Base-by-base conservation (phyloP, 2,888 invertebrate species). In the Drosophila paramelanica region DNA sequence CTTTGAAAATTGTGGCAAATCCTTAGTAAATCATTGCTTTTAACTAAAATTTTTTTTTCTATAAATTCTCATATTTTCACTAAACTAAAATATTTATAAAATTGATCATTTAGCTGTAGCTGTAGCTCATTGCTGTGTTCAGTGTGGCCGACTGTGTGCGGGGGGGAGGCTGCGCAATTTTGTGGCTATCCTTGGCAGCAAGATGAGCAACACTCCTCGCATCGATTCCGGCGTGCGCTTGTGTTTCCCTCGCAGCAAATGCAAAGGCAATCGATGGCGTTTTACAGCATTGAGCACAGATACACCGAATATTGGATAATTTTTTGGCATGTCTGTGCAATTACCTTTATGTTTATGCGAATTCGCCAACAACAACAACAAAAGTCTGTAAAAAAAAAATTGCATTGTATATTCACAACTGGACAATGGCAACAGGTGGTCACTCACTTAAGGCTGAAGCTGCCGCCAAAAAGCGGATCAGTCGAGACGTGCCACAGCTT, bases 321-420 rank as follows among this genome's bases (percentile, higher is more conserved):
- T 87, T 77, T 80, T 81, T 84, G 87, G 87, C 84, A 82, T 87
- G 85, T 72, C 81, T 77, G 83, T 80, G 88, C 84, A 84, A 84
- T 84, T 84, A 88, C 81, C 88, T 86, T 86, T 80, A 87, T 87
- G 88, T 78, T 82, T 84, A 81, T 82, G 88, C 85, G 81, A 82
- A 77, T 87, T 87, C 65, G 61, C 60, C 51, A 64, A 64, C 49
- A 55, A 47, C 13, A 41, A 41, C 42, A 66, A 59, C 20, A 25
- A 31, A 31, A 20, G 2, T 20, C 1, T 1, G 2, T 1, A 20
- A 20, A 41, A 11, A 13, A 11, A 42, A 51, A 71, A 67, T 61
- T 70, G 43, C 52, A 65, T 47, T 65, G 23, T 56, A 49, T 36
- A 49, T 13, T 13, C 31, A 23, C 46, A 55, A 57, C 49, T 69